A percentile compares a stretch with the other conserved stretches of the same genome.
Conservation (phyloP, 2,113 vertebrate genomes). For the Oncorhynchus kisutch region DNA sequence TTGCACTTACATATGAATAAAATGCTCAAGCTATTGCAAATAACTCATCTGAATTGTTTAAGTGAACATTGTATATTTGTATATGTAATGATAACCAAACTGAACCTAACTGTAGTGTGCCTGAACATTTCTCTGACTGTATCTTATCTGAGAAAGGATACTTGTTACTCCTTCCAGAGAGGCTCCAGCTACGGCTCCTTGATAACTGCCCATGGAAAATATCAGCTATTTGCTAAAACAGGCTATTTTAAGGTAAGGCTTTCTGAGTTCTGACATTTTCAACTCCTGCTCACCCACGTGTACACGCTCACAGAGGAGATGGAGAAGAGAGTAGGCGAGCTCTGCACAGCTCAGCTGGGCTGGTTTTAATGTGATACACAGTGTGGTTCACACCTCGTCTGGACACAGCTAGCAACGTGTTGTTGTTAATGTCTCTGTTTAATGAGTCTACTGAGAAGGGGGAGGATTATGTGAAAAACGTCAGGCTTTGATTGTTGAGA, state of each 20-base stretch:
- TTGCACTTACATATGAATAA: background rate
- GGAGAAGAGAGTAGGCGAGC: constrained; percentile 12
- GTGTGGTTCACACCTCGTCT: constrained; percentile 36
- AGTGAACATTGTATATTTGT: background rate
- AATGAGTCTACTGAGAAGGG: background rate
- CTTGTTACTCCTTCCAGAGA: constrained; percentile 73
- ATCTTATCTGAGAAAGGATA: too few species aligned
- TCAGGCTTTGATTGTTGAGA: background rate
- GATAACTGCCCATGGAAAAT: constrained; percentile 97
- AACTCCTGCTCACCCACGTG: constrained; percentile 71
- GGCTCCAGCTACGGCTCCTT: constrained; percentile 98
- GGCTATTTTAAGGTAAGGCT: constrained; percentile 98
- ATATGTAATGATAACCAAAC: background rate
- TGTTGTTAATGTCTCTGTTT: constrained; percentile 18
- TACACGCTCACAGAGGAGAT: constrained; percentile 47
- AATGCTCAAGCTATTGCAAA: background rate
- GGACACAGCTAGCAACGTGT: constrained; percentile 40
- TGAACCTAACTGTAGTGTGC: too few species aligned
- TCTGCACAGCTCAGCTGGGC: constrained; percentile 45
- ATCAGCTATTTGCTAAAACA: constrained; percentile 99
- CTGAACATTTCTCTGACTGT: too few species aligned
- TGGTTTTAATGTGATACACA: constrained; percentile 49
- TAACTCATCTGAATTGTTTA: background rate
- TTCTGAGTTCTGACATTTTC: constrained; percentile 76
- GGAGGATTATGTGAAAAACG: constrained; percentile 10